Conservation (phyloP, 2,797 vertebrate genomes). For the Propithecus perrieri region DNA sequence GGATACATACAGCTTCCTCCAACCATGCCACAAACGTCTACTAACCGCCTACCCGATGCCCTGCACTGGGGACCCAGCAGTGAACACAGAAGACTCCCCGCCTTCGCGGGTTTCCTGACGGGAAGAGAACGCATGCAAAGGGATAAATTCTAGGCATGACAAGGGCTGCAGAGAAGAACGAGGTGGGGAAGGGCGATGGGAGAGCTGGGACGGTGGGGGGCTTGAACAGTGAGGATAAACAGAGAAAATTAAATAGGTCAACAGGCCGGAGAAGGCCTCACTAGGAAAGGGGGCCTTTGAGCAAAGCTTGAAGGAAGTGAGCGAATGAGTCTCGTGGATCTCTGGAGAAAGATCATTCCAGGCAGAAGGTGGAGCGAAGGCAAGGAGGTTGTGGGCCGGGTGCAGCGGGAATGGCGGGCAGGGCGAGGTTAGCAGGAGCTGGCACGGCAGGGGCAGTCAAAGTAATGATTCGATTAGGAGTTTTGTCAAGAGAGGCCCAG, state of each 20-base stretch:
- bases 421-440: neutral
- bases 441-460: neutral
- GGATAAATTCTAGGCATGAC: no score
- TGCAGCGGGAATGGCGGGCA: rapidly evolving
- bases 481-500: neutral
- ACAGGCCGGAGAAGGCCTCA: neutral
- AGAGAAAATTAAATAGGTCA: neutral
- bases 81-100: neutral
- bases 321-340: neutral
- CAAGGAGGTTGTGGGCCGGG: neutral
- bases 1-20: no score
- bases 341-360: neutral
- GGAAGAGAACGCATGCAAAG: neutral
- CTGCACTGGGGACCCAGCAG: neutral
- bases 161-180: neutral
- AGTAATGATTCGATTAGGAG: rapidly evolving
- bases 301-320: neutral
- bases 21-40: neutral
- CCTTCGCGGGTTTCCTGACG: no score
- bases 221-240: no score
- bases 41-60: rapidly evolving
- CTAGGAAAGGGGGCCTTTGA: neutral
- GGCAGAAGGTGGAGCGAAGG: neutral
- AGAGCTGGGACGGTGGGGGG: rapidly evolving
- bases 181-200: neutral